phyloP scores from a whole-genome alignment of 2,888 invertebrate species.

The Aphidius colemani region DNA sequence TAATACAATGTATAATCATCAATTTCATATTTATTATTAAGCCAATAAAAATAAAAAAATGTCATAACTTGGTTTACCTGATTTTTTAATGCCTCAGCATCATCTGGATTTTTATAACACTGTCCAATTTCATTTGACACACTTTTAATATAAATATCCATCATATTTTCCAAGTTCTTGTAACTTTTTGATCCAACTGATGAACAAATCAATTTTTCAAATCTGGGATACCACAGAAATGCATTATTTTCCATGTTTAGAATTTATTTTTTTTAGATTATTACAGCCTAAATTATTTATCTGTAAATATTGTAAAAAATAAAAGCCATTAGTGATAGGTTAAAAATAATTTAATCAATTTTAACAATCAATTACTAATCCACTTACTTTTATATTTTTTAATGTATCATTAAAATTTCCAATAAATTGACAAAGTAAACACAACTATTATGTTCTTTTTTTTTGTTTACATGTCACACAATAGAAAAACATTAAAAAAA shows the following conservation, averaged over 20 bases:
- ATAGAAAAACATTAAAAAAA: neutral
- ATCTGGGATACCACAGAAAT: conserved; percentile 45
- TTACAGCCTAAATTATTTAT: no score
- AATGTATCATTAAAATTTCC: neutral
- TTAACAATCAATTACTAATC: neutral
- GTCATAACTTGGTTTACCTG: conserved; percentile 52
- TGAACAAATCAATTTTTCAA: conserved; percentile 39
- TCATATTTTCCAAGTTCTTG: conserved; percentile 38
- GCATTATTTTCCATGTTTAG: conserved; percentile 29
- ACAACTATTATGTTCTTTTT: no score
- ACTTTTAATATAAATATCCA: conserved; percentile 50
- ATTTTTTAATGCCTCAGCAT: conserved; percentile 50
- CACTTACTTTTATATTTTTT: neutral
- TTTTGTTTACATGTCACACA: neutral
- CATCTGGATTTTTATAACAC: conserved; percentile 43
- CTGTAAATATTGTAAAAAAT: neutral
- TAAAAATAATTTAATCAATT: neutral
- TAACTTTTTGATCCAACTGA: conserved; percentile 43
- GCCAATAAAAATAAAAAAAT: conserved; percentile 57
- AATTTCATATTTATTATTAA: conserved; percentile 52
- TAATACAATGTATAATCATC: conserved; percentile 53
- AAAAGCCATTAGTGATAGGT: neutral
- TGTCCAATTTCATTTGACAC: conserved; percentile 45
- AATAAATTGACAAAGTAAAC: no score
- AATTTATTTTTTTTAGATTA: no score